phyloP scores from a whole-genome alignment of 2,113 vertebrate species.

The Muscicapa adusta region DNA sequence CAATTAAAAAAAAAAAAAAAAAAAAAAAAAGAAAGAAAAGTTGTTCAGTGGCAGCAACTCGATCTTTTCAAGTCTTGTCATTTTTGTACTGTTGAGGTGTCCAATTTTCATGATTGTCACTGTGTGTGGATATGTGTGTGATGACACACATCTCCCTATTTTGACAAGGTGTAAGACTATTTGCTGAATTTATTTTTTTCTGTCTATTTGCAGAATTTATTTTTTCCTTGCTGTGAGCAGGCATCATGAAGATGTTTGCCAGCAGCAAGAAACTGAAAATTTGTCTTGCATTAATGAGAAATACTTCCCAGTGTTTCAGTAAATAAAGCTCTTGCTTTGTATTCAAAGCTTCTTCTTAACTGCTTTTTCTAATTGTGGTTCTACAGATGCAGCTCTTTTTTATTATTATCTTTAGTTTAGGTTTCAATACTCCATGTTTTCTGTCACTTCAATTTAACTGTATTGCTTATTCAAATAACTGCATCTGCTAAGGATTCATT shows the following conservation, averaged over 20 bases:
- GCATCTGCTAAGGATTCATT: neutral
- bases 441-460: neutral
- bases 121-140: neutral
- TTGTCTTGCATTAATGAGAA: neutral
- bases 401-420: neutral
- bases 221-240: neutral
- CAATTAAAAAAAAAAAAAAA: neutral
- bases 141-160: neutral
- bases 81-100: neutral
- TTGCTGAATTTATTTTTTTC: neutral
- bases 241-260: neutral
- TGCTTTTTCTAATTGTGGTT: neutral
- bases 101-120: neutral
- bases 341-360: neutral
- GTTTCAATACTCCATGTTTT: neutral
- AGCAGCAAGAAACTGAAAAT: neutral
- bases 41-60: neutral
- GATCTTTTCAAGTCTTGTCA: neutral
- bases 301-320: neutral
- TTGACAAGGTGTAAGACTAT: neutral
- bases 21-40: neutral
- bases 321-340: neutral
- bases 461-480: neutral
- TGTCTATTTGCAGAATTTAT: neutral
- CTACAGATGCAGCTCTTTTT: neutral